Base-by-base conservation (phyloP, 2,113 vertebrate genomes). In the Trachemys scripta region DNA sequence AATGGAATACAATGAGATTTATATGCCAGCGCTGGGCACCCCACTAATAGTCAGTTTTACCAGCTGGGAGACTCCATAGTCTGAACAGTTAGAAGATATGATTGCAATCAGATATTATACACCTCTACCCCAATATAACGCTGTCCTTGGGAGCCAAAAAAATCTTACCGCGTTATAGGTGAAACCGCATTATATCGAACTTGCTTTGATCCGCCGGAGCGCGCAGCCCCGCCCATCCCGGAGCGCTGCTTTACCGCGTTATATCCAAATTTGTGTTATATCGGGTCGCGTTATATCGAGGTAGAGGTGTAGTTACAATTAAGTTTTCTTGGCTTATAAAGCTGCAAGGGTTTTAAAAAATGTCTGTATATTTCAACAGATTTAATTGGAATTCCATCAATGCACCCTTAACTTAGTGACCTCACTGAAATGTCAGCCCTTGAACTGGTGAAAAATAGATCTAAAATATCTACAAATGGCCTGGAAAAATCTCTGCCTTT, bases 401-500 rank as follows among this genome's bases (percentile, higher is more conserved):
- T 22, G 5, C 42, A 27, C 7, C 57, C 4, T 10, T 83, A 65
- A 53, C 2, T 82, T 50, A 54, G 31, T 11, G 11, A 89, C 13
- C 5, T 5, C 49, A 12, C 22, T 56, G 84, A 38, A 93, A 86
- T 62, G 42, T 45, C 72, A 76, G 38, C 72, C 22, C 10, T 75
- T 83, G 75, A 86, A 31, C 31, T 38, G 24, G 3, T 24, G 29
- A 51, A 80, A 76, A 76, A 76, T 82, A 29, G 5, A 0, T 25
- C 10, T 79, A 27, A 87, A 85, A 82, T 31, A 49, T 88, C 86
- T 0, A 16, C 1, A 54, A 50, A 29, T 20, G 10, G 81, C 2
- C 6, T 75, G 9, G 2, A 5, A 38, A 79, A 50, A 53, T 13
- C 0, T 5, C 4, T 45, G 11, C 1, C 50, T 79, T 24, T 7